phyloP scores from a whole-genome alignment of 2,113 vertebrate genomes.

The Hepsetus odoe region DNA sequence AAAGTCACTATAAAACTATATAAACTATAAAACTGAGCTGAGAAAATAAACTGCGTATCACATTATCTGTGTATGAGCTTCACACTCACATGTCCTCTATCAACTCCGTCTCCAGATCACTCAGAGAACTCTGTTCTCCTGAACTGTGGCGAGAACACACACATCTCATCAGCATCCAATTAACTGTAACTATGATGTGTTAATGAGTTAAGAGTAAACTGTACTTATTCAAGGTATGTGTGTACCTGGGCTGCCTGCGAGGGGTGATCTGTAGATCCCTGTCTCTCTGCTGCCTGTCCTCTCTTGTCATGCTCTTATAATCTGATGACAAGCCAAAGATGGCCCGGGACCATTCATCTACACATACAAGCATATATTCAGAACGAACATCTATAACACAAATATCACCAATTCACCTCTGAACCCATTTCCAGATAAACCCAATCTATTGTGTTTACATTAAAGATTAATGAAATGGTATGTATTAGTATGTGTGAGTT shows the following conservation, averaged over 20 bases:
- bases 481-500: background rate
- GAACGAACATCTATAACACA: background rate
- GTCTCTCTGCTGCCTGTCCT: slow-evolving; percentile 95
- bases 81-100: slow-evolving; percentile 93
- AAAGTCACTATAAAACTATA: too few species aligned
- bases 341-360: slow-evolving; percentile 98
- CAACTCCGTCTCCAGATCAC: slow-evolving; percentile 96
- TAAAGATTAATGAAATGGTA: background rate
- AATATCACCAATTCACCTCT: too few species aligned
- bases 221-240: too few species aligned
- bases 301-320: slow-evolving; percentile 97
- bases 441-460: too few species aligned
- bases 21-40: too few species aligned
- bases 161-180: background rate
- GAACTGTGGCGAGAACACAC: slow-evolving; percentile 75
- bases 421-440: too few species aligned
- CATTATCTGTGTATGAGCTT: too few species aligned
- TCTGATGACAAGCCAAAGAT: slow-evolving; percentile 98
- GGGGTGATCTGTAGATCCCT: slow-evolving; percentile 96
- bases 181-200: too few species aligned
- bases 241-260: slow-evolving; percentile 86
- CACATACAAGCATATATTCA: background rate
- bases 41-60: too few species aligned
- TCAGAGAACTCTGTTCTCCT: slow-evolving; percentile 94
- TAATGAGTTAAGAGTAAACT: too few species aligned